Evolutionary conservation across 2,888 invertebrate species (phyloP), one percentile per base, ranked within the genome.

Genomic region (Eupithecia centaureata): DNA sequence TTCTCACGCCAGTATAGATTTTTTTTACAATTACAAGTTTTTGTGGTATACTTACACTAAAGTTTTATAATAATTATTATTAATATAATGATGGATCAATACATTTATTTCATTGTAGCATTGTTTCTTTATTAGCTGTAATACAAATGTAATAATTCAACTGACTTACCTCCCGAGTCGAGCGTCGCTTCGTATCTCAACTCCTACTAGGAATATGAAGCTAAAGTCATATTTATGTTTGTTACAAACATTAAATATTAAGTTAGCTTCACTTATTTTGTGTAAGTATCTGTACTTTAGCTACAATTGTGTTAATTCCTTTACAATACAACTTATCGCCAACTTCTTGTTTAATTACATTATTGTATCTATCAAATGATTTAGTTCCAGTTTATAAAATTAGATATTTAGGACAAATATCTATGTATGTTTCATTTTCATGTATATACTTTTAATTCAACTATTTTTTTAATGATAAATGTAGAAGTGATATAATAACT

Each of bases 401-500:
- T 47, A 22, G 22, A 22, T 47, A 52, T 52, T 7, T 15, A 1
- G 13, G 15, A 52, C 27, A 4, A 51, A 51, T 25, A 22, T n/a
- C n/a, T n/a, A n/a, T n/a, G n/a, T n/a, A n/a, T n/a, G n/a, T n/a
- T n/a, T n/a, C n/a, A n/a, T 25, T 51, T 13, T 25, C 51, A 51
- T 32, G n/a, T n/a, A 51, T 32, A 15, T n/a, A 28, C 4, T 63
- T 30, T 30, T 28, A 28, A n/a, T 18, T n/a, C 8, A n/a, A 5
- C n/a, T 12, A 32, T 54, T n/a, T n/a, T n/a, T n/a, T n/a, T n/a
- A n/a, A 25, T n/a, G 28, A 5, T 5, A 18, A 22, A n/a, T 56
- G 18, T 56, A 4, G 27, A 68, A 47, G 1, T 72, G 73, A n/a
- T 75, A 74, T 67, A 65, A 56, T 10, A 30, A 56, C 69, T 74